Evolutionary conservation across 1,140 invertebrate genomes (phyloP), one percentile per base, ranked within the genome.

Genomic region (Hyles euphorbiae): DNA sequence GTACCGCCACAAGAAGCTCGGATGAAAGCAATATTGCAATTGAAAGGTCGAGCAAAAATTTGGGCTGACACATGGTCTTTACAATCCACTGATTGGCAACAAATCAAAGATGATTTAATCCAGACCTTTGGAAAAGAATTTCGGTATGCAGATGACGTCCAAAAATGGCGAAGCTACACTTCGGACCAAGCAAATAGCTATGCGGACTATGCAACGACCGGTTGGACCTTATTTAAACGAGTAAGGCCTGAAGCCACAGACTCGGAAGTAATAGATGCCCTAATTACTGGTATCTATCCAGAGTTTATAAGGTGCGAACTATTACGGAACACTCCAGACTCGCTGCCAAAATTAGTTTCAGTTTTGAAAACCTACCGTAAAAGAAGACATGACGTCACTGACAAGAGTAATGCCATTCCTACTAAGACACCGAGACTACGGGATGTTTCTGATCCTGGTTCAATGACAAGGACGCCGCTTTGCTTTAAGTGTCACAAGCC

Each of bases 1-100:
- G 61, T 76, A 34, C 32, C 68, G n/a, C 36, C 52, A 3, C 70
- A 68, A 11, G 67, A 73, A 63, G 68, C 66, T 7, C 50, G 66
- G 2, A 73, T 73, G 62, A 73, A 70, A 50, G 68, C 66, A 7
- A 73, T 71, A 11, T 50, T 73, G 3, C 65, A 69, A 22, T 34
- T 76, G 6, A 60, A 54, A 65, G 70, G 73, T 2, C 32, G 70
- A 12, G 64, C 70, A 0, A 73, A 69, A n/a, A 69, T 48, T 2
- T 70, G 70, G 68, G 66, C 66, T 7, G 70, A 70, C 11, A 72
- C 54, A 0, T 76, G 68, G 68, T 76, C 62, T 0, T 59, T 73
- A 4, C 49, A 53, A 1, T 67, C 65, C 0, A 68, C 66, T 5
- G 65, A 64, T 5, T 75, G 66, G 64, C 34, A 70, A 8, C 53